Base-by-base conservation (phyloP, 2,113 vertebrate genomes). In the Raja brachyura region DNA sequence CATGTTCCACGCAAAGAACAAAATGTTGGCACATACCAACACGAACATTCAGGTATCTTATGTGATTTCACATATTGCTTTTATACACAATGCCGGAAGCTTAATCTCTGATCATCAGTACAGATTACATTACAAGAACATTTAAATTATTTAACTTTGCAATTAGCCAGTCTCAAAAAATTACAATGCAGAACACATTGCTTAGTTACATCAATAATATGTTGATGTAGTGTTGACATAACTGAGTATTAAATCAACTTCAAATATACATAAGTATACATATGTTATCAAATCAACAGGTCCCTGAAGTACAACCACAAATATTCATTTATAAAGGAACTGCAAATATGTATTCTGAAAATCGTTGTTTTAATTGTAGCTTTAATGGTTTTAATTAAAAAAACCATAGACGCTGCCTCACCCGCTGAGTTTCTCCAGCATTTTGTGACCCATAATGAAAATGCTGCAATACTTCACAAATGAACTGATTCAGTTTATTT, bases 51-150 rank as follows among this genome's bases (percentile, higher is more conserved):
- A 83, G 20, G 20, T 25, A 59, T 10, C 79, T 59, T 83, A 16
- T 54, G 54, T 83, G 79, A 28, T 25, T 59, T 83, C 48, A 83
- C 79, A 28, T 48, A 22, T 81, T 54, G 39, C 78, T 39, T 54
- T 22, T 83, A 83, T 28, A 25, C 25, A 8, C 20, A 59, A 25
- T 56, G 18, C 20, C 25, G 54, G 22, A 83, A 56, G 11, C 22
- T 83, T 83, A 83, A 83, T 83, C 22, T 83, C 22, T 56, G 79
- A 59, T 83, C 22, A 83, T 25, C 2, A 59, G 25, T 59, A 59
- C 22, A 83, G 79, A 83, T 83, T 83, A 83, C 79, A 83, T 83
- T 54, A 83, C 11, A 59, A 83, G 54, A 83, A 56, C 56, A 22
- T 25, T 56, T 9, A 20, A 83, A 22, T 22, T 56, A 83, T 22